These are phyloP conservation scores for Pantherophis vulpinus DNA, from an alignment of 2,797 vertebrate species.

Conservation along the genomic window DNA sequence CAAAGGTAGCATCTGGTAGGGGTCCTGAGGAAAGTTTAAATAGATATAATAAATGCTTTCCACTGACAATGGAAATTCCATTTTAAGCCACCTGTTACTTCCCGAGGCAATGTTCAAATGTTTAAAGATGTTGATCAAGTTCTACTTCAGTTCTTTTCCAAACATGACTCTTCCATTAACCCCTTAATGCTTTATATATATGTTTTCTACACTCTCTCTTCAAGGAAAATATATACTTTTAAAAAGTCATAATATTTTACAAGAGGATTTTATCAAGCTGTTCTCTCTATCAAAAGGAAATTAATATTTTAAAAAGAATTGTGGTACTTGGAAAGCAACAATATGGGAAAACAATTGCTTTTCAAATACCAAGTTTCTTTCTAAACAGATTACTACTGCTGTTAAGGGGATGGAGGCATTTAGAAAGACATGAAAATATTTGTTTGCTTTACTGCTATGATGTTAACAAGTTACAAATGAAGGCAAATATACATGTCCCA, in stretches of 20 bases:
- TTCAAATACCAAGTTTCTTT: not conserved
- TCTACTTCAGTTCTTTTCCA: not conserved
- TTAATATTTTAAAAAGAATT: not conserved
- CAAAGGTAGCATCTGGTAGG: not conserved
- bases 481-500: not conserved
- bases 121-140: not conserved
- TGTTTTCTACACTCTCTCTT: not conserved
- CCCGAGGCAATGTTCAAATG: not conserved
- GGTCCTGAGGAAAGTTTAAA: not conserved
- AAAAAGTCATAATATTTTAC: not conserved
- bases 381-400: constrained; percentile 31
- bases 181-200: not conserved
- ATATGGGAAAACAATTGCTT: not conserved
- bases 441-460: constrained; percentile 52
- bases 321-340: constrained; percentile 42
- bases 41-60: not conserved
- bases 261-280: not conserved
- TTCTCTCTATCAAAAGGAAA: constrained; percentile 7
- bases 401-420: constrained; percentile 3
- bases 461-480: not conserved
- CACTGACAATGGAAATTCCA: not conserved
- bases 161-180: not conserved
- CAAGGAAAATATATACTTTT: not conserved
- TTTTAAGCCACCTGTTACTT: not conserved
- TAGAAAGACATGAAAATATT: constrained; percentile 39